A percentile compares a stretch with the other conserved stretches of the same genome.
Conservation (phyloP, 2,797 vertebrate genomes). For the Acropternis orthonyx region DNA sequence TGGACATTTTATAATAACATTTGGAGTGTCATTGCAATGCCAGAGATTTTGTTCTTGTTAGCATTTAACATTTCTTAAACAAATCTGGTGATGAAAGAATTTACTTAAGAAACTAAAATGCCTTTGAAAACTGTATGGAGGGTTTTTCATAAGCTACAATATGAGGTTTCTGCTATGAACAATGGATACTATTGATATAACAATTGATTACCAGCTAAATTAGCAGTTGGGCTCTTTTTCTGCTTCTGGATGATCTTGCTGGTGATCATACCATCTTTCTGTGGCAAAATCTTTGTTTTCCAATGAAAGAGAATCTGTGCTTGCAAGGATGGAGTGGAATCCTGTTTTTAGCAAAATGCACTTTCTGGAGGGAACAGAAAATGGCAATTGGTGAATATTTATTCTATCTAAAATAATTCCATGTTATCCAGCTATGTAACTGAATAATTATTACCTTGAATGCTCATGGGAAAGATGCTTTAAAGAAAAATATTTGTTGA, state of each 20-base stretch:
- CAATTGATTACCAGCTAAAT: neutral
- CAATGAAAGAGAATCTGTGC: neutral
- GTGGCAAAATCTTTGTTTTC: neutral
- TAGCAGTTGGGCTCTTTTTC: neutral
- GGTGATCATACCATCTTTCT: neutral
- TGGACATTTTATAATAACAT: neutral
- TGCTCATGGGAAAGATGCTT: neutral
- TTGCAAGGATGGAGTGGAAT: neutral
- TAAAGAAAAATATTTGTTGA: rapidly evolving
- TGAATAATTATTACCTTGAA: neutral
- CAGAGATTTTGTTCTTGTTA: neutral
- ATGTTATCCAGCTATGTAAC: neutral
- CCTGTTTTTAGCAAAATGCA: neutral
- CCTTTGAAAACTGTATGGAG: neutral
- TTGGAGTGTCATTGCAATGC: neutral
- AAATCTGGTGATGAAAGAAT: neutral
- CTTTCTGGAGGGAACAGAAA: neutral
- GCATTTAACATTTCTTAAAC: neutral
- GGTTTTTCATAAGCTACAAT: neutral
- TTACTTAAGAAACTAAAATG: neutral
- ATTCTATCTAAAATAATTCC: rapidly evolving
- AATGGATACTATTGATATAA: neutral
- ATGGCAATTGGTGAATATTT: neutral
- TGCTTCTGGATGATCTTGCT: neutral
- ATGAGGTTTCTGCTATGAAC: neutral